phyloP scores from a whole-genome alignment of 2,888 invertebrate species.

The Melangyna quadrimaculata region DNA sequence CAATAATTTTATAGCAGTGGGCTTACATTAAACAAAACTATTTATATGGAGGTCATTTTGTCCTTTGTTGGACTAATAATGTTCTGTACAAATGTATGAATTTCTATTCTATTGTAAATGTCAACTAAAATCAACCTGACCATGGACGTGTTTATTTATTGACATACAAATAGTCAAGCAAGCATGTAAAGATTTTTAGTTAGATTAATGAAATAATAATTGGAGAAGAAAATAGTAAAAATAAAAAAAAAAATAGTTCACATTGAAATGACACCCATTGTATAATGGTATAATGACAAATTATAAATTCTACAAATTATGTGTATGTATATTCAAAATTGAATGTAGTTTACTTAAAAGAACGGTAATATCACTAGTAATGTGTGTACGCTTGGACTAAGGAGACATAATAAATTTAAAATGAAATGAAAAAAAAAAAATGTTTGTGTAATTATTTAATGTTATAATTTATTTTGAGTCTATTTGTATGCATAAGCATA shows the following conservation, averaged over 20 bases:
- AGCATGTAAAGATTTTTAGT: constrained; percentile 5
- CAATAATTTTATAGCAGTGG: background rate
- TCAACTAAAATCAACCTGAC: constrained; percentile 3
- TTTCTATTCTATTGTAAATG: background rate
- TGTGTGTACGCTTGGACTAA: too few relatives aligned
- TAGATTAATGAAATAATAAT: constrained; percentile 13
- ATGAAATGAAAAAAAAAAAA: too few relatives aligned
- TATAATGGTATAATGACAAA: background rate
- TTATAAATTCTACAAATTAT: background rate
- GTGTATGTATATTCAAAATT: too few relatives aligned
- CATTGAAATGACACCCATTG: background rate
- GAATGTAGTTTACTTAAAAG: too few relatives aligned
- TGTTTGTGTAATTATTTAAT: too few relatives aligned
- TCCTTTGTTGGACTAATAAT: background rate
- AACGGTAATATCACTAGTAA: too few relatives aligned
- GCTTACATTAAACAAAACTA: background rate
- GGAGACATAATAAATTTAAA: too few relatives aligned
- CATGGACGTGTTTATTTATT: background rate
- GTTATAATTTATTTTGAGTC: too few relatives aligned
- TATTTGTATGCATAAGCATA: too few relatives aligned
- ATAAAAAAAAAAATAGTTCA: background rate
- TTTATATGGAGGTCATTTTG: background rate
- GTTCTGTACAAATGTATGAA: background rate
- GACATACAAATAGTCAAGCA: constrained; percentile 4
- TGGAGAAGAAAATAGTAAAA: background rate